A percentile compares a stretch with the other conserved stretches of the same genome.
Evolutionary conservation across 2,113 vertebrate species (phyloP).

Genomic region (Neomonachus schauinslandi): DNA sequence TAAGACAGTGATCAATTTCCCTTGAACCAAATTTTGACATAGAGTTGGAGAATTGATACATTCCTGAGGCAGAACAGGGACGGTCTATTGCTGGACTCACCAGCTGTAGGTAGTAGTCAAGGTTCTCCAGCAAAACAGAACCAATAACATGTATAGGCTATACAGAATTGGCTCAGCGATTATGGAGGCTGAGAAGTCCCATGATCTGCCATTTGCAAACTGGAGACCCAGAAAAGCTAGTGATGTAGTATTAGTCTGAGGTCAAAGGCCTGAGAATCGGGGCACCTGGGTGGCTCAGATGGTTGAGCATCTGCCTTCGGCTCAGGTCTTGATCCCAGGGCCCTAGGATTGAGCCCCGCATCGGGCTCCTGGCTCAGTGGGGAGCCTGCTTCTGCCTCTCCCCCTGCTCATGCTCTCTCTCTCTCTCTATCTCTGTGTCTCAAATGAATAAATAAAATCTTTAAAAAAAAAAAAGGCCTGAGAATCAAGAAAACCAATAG

Average conservation of each 20-base stretch:
- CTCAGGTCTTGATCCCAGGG: too few species aligned
- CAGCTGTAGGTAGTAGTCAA: background rate
- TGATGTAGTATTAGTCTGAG: background rate
- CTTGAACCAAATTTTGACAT: background rate
- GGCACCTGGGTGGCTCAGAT: too few species aligned
- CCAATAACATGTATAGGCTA: background rate
- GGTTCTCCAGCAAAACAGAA: background rate
- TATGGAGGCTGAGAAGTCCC: background rate
- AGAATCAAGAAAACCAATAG: background rate
- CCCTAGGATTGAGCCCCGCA: too few species aligned
- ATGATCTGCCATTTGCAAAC: background rate
- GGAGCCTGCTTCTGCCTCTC: too few species aligned
- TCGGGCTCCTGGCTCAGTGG: too few species aligned
- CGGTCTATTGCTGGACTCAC: background rate
- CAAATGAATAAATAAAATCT: too few species aligned
- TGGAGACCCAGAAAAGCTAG: background rate
- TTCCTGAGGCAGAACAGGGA: background rate
- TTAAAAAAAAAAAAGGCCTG: background rate
- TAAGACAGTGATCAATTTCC: background rate
- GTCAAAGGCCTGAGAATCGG: background rate
- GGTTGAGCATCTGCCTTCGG: too few species aligned
- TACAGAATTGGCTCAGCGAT: background rate
- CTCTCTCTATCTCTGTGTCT: too few species aligned
- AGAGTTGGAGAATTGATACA: background rate
- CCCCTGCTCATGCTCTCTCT: too few species aligned